Evolutionary conservation across 2,888 invertebrate species (phyloP).

Genomic region (Coecobrya sp.): DNA sequence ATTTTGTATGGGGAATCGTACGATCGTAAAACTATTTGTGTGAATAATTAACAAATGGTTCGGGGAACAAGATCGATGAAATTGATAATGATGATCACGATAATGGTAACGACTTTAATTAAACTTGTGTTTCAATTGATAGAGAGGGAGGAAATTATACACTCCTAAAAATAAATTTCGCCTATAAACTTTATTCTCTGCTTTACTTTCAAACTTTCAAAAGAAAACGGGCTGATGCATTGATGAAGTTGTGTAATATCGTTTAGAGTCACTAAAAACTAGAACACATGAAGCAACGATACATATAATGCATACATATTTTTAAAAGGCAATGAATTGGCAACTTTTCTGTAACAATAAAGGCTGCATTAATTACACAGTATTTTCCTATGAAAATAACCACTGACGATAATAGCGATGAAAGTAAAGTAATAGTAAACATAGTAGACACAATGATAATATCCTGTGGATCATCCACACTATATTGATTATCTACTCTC

Average conservation of each 20-base stretch:
- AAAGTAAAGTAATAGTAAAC: conserved; percentile 90
- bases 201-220: no score
- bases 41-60: not conserved
- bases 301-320: no score
- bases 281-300: not conserved
- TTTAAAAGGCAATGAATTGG: no score
- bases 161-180: not conserved
- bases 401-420: not conserved
- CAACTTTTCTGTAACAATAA: no score
- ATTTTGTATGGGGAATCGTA: not conserved
- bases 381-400: not conserved
- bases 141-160: not conserved
- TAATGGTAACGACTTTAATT: conserved; percentile 19
- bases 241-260: no score
- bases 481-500: not conserved
- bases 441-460: no score
- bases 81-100: not conserved
- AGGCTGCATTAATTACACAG: not conserved
- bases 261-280: not conserved
- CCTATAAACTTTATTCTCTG: not conserved
- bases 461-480: not conserved
- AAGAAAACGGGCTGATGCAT: no score
- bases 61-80: not conserved
- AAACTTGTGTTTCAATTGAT: not conserved
- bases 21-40: not conserved